phyloP scores from a whole-genome alignment of 2,797 vertebrate genomes.

The Erethizon dorsatum region DNA sequence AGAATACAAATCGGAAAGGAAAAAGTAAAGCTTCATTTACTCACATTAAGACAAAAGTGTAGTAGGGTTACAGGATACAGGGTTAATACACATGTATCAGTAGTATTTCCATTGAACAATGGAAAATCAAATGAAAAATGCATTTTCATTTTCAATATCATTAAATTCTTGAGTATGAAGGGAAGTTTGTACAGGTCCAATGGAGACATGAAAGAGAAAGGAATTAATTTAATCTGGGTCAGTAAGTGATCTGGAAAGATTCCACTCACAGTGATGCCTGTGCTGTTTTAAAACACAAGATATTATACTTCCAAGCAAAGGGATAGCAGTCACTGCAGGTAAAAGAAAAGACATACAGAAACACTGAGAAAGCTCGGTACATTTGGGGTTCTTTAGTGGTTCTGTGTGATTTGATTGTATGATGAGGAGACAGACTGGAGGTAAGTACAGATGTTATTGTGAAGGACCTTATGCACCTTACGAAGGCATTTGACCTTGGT shows the following conservation, averaged over 20 bases:
- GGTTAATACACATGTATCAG: not conserved
- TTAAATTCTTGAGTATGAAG: not conserved
- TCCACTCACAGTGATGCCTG: not conserved
- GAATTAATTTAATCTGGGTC: not conserved
- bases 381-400: not conserved
- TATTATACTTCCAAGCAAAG: not conserved
- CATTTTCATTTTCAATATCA: slow-evolving; percentile 12
- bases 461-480: not conserved
- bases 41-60: not conserved
- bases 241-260: not conserved
- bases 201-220: not conserved
- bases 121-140: not conserved
- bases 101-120: slow-evolving; percentile 13
- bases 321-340: not conserved
- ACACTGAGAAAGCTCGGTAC: not conserved
- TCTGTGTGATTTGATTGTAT: not conserved
- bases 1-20: not conserved
- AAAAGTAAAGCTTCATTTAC: not conserved
- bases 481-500: slow-evolving; percentile 1
- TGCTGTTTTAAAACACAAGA: not conserved
- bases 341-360: not conserved
- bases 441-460: not conserved
- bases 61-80: not conserved
- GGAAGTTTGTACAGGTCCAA: not conserved
- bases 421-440: not conserved